phyloP scores from a whole-genome alignment of 2,797 vertebrate genomes.

The Acrossocheilus wenchowensis region DNA sequence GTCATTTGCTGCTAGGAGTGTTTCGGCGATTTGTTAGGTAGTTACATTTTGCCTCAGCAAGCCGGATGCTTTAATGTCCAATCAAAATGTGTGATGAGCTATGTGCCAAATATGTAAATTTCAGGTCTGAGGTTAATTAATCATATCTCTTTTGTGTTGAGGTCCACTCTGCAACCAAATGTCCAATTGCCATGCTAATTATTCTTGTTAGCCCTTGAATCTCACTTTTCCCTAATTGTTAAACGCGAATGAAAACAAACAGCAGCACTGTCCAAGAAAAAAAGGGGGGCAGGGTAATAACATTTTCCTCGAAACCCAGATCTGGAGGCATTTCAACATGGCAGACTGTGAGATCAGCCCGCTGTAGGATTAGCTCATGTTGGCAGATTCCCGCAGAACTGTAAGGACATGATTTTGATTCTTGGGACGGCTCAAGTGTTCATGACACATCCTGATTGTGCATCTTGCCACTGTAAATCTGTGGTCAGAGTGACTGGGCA shows the following conservation, averaged over 20 bases:
- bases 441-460: slow-evolving; percentile 14
- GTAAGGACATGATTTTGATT: slow-evolving; percentile 24
- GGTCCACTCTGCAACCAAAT: slow-evolving; percentile 1
- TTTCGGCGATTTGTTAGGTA: not conserved
- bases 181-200: slow-evolving; percentile 22
- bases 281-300: slow-evolving; percentile 13
- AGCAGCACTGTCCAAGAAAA: slow-evolving; percentile 41
- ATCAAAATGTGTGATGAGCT: not conserved
- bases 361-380: slow-evolving; percentile 37
- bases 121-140: not conserved
- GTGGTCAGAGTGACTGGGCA: slow-evolving; percentile 4
- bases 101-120: not conserved
- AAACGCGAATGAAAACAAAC: slow-evolving; percentile 50
- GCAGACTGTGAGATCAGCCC: slow-evolving; percentile 44
- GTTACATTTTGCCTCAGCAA: not conserved
- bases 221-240: slow-evolving; percentile 38
- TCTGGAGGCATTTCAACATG: slow-evolving; percentile 38
- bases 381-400: slow-evolving; percentile 49
- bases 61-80: not conserved
- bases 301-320: not conserved
- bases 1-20: not conserved
- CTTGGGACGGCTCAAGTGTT: slow-evolving; percentile 32
- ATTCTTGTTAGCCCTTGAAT: slow-evolving; percentile 29
- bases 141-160: not conserved
- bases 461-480: slow-evolving; percentile 10